These are phyloP conservation scores for Yponomeuta sedellus DNA, from an alignment of 2,888 invertebrate species.

Conservation along the genomic window DNA sequence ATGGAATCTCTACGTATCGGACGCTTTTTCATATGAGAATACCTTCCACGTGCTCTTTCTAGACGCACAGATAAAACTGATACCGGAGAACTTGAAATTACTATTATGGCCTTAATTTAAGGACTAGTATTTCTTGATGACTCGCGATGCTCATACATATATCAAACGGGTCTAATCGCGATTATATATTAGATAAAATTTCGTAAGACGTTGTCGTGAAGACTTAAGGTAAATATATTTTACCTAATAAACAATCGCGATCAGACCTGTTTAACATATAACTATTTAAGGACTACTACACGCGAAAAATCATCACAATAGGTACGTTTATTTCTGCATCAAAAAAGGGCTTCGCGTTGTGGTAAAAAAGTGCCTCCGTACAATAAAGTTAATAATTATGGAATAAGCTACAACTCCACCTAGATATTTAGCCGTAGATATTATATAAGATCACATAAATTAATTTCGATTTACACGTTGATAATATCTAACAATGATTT, in stretches of 20 bases:
- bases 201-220: no score
- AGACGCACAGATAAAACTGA: neutral
- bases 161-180: no score
- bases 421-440: slow-evolving; percentile 49
- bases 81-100: neutral
- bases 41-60: neutral
- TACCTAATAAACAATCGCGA: no score
- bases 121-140: no score
- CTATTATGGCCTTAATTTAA: neutral
- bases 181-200: no score
- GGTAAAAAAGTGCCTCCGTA: neutral
- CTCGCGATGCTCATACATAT: no score
- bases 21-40: slow-evolving; percentile 49
- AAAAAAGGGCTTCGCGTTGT: neutral
- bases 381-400: slow-evolving; percentile 21
- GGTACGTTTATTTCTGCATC: neutral
- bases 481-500: slow-evolving; percentile 64
- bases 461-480: slow-evolving; percentile 46
- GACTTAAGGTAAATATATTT: no score
- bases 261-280: no score
- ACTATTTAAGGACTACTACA: no score
- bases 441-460: slow-evolving; percentile 54
- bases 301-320: no score
- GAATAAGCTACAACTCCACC: slow-evolving; percentile 49
- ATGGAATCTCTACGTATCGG: slow-evolving; percentile 61